A percentile compares a stretch with the other conserved stretches of the same genome.
Evolutionary conservation across 2,888 invertebrate species (phyloP).

Genomic region (Morpho helenor): DNA sequence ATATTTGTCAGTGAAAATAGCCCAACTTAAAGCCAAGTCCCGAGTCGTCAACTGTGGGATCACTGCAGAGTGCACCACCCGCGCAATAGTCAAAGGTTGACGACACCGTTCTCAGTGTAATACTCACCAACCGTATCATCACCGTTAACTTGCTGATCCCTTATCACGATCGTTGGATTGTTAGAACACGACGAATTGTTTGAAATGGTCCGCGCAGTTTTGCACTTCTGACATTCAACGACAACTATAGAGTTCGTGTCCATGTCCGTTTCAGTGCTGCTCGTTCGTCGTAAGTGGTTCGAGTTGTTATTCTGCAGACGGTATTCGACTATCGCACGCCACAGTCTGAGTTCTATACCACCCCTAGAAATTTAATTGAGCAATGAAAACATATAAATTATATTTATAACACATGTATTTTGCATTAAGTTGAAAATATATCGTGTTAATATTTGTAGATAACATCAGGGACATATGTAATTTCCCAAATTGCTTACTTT

Average conservation of each 20-base stretch:
- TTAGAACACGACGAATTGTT: constrained; percentile 40
- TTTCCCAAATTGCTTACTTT: no score
- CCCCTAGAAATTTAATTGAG: constrained; percentile 75
- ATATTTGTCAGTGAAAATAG: constrained; percentile 9
- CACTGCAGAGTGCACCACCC: constrained; percentile 77
- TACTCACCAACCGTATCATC: constrained; percentile 49
- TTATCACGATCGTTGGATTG: constrained; percentile 62
- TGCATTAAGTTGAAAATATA: no score
- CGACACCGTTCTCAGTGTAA: constrained; percentile 52
- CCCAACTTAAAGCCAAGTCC: constrained; percentile 12
- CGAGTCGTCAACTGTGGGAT: constrained; percentile 19
- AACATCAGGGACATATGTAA: no score
- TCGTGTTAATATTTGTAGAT: no score
- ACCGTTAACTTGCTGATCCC: constrained; percentile 52
- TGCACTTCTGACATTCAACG: constrained; percentile 64
- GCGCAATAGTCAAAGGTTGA: constrained; percentile 68
- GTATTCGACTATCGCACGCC: constrained; percentile 87
- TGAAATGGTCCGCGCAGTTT: constrained; percentile 44
- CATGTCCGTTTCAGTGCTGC: constrained; percentile 68
- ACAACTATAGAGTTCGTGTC: constrained; percentile 70
- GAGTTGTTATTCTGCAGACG: constrained; percentile 50
- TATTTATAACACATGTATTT: no score
- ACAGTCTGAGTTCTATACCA: constrained; percentile 90
- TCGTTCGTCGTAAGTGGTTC: constrained; percentile 50
- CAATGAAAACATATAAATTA: no score